A percentile compares a stretch with the other conserved stretches of the same genome.
Evolutionary conservation across 1,140 invertebrate genomes (phyloP).

Genomic region (Ceratosolen fusciceps): DNA sequence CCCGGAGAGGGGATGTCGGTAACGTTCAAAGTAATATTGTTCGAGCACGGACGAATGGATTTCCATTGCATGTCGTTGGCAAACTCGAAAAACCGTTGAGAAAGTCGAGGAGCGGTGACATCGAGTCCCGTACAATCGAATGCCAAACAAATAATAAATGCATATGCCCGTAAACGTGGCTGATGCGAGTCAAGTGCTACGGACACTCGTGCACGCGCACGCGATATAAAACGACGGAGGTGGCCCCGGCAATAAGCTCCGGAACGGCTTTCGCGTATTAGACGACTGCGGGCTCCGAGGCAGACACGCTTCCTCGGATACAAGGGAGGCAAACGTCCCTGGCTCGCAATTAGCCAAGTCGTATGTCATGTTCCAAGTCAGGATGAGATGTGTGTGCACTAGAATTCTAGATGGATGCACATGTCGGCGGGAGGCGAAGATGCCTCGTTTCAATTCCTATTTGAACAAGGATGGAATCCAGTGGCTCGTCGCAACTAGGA

Average conservation of each 20-base stretch:
- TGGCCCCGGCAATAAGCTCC: background rate
- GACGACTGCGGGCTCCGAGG: background rate
- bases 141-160: background rate
- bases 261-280: background rate
- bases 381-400: background rate
- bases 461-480: background rate
- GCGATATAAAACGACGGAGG: background rate
- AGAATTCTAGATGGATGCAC: background rate
- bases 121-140: background rate
- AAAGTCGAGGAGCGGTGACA: background rate
- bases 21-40: slow-evolving; percentile 9
- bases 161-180: background rate
- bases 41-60: background rate
- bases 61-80: background rate
- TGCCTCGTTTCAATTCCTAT: background rate
- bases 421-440: background rate
- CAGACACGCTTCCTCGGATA: background rate
- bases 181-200: background rate
- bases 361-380: slow-evolving; percentile 45
- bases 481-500: background rate
- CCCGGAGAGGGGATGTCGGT: background rate
- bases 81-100: background rate
- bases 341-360: slow-evolving; percentile 44
- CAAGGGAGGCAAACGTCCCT: background rate
- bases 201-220: background rate